phyloP scores from a whole-genome alignment of 2,888 invertebrate species.

The Temnothorax ravouxi region DNA sequence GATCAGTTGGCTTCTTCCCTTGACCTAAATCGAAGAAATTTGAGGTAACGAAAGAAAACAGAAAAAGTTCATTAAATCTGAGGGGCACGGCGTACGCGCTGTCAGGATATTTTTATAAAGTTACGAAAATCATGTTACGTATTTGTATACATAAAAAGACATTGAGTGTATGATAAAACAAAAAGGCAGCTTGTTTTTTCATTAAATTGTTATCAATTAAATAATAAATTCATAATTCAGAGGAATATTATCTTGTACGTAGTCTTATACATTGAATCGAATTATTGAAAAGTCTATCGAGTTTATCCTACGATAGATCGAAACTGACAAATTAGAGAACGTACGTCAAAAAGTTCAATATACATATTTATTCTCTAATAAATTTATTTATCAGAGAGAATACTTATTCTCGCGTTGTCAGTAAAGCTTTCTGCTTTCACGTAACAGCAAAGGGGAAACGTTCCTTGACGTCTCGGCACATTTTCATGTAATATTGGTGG shows the following conservation, averaged over 20 bases:
- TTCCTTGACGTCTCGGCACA: constrained; percentile 14
- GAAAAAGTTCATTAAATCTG: neutral
- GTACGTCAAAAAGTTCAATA: neutral
- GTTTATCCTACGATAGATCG: neutral
- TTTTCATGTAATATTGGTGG: constrained; percentile 38
- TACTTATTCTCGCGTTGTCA: constrained; percentile 41
- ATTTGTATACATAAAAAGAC: neutral
- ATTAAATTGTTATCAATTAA: neutral
- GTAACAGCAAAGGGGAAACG: constrained; percentile 39
- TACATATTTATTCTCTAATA: neutral
- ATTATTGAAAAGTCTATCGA: constrained; percentile 29
- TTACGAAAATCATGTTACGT: neutral
- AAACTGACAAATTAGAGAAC: neutral
- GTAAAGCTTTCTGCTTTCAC: constrained; percentile 16
- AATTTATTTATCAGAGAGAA: constrained; percentile 34
- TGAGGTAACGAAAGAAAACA: neutral
- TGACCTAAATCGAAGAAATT: neutral
- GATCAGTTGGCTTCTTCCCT: neutral
- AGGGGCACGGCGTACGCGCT: neutral
- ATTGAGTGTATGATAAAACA: neutral
- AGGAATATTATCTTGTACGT: no score
- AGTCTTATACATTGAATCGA: neutral
- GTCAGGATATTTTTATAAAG: constrained; percentile 12
- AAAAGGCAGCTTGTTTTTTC: neutral
- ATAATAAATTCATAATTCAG: neutral